Percentiles rank a stretch among this genome's conserved stretches.
Conservation (phyloP, 2,113 vertebrate genomes). For the Upupa epops region DNA sequence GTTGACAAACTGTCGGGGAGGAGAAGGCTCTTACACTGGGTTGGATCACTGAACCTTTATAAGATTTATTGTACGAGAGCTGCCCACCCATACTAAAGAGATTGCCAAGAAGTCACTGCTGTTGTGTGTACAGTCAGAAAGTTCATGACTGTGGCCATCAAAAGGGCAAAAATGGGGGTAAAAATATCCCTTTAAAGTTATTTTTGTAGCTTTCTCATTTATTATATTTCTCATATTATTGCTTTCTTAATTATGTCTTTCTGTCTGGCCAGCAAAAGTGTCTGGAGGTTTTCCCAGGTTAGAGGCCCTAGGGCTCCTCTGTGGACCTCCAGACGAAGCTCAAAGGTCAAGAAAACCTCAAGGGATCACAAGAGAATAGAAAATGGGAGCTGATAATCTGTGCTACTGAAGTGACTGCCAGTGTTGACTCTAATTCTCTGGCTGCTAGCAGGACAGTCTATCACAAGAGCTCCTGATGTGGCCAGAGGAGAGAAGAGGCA, state of each 20-base stretch:
- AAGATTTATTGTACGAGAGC: background rate
- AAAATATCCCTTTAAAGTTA: background rate
- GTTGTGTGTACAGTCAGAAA: background rate
- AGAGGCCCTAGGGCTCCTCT: background rate
- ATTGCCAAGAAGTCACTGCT: background rate
- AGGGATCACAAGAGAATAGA: background rate
- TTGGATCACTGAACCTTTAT: background rate
- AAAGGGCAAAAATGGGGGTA: background rate
- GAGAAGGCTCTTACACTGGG: background rate
- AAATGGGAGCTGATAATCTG: background rate
- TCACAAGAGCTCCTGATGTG: background rate
- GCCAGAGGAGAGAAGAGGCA: background rate
- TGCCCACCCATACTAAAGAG: background rate
- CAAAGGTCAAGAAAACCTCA: conserved; percentile 7
- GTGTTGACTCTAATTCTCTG: background rate
- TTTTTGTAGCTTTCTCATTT: background rate
- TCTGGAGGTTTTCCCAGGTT: background rate
- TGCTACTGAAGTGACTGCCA: background rate
- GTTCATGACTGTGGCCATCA: background rate
- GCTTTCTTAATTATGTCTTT: conserved; percentile 20
- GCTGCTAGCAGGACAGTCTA: background rate
- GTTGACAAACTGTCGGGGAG: background rate
- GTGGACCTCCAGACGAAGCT: background rate
- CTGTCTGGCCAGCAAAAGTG: background rate
- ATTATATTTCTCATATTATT: background rate